Evolutionary conservation across 2,888 invertebrate species (phyloP).

Genomic region (Eupithecia subumbrata): DNA sequence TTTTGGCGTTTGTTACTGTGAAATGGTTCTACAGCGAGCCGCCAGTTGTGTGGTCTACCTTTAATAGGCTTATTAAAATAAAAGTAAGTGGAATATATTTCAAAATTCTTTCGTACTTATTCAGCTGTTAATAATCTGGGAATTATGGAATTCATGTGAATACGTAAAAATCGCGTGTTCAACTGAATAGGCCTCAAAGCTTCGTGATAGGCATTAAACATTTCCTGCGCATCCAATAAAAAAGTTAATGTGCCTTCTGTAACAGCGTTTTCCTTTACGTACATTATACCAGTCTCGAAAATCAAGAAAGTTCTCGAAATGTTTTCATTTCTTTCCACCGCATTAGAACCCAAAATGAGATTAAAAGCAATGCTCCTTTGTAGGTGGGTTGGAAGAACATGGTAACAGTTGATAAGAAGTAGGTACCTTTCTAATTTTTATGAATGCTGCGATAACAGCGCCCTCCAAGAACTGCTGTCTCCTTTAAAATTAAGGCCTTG

Average conservation of each 20-base stretch:
- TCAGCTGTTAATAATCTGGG: conserved; percentile 3
- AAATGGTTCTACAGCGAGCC: too few species aligned
- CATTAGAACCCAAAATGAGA: not conserved
- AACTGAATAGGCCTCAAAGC: not conserved
- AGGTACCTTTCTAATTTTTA: not conserved
- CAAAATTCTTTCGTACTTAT: conserved; percentile 4
- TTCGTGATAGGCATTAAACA: not conserved
- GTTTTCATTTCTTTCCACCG: not conserved
- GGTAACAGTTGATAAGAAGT: not conserved
- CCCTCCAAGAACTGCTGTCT: not conserved
- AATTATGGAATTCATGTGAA: not conserved
- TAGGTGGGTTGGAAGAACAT: not conserved
- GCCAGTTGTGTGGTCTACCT: too few species aligned
- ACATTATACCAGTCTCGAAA: not conserved
- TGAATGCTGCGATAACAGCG: not conserved
- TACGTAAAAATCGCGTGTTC: not conserved
- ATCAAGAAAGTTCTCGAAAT: conserved; percentile 2
- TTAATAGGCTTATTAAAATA: not conserved
- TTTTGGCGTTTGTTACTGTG: too few species aligned
- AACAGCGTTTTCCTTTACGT: not conserved
- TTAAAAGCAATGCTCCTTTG: not conserved
- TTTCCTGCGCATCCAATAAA: conserved; percentile 1
- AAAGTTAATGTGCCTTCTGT: not conserved
- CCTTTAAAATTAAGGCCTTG: not conserved
- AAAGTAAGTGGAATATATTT: not conserved